Evolutionary conservation across 2,888 invertebrate genomes (phyloP), one percentile per base, ranked within the genome.

Genomic region (Melinopterus prodromus): DNA sequence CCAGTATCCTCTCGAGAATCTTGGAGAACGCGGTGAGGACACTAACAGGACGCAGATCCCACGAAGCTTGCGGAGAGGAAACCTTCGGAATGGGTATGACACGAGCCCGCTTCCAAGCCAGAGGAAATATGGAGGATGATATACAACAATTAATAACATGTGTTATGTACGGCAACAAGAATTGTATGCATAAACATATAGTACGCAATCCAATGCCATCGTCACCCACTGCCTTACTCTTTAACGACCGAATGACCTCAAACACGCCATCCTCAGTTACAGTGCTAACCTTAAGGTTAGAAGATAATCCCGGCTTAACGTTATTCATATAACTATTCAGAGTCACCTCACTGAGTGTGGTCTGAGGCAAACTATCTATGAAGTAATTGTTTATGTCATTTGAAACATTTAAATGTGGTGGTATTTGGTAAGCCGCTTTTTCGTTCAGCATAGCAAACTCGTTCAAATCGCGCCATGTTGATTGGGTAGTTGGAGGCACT

Each of bases 111-210:
- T 76, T 76, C 76, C 37, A 76, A 9, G 16, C 16, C 38, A 36
- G 6, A 16, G 76, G 76, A 16, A 76, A 76, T 14, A n/a, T 37
- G 16, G 16, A 16, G 37, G 35, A 14, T 0, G 38, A n/a, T 6
- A 76, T 69, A 37, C 76, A 76, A 76, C 37, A 37, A 36, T 76
- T 76, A 76, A 76, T 26, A 26, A 75, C 37, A 16, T 76, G 76
- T 14, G 38, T 36, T 12, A 76, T 16, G 14, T 37, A n/a, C 12
- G 76, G 53, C 5, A 76, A 15, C 16, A 76, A 37, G 37, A 76
- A 76, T n/a, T 6, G 76, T 36, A 35, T n/a, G 16, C 72, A 72
- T 0, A 72, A 72, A 16, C 72, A 53, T 53, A 53, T 53, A 12
- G 12, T 12, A 53, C 53, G 53, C 53, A 53, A 12, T 12, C 53